Base-by-base conservation (phyloP, 1,140 invertebrate genomes). In the Leptinotarsa lineolata region DNA sequence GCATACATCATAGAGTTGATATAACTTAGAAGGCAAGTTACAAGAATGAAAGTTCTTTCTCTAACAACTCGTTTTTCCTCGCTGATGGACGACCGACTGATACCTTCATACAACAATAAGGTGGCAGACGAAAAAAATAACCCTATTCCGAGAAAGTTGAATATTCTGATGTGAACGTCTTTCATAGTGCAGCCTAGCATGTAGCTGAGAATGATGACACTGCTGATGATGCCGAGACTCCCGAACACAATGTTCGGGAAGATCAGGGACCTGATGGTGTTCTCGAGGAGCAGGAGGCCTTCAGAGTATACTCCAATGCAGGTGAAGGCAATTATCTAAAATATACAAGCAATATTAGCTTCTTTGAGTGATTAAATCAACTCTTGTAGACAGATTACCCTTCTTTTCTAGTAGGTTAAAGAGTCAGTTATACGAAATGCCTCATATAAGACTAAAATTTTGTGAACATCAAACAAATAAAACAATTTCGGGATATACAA, bases 201-300 rank as follows among this genome's bases (percentile, higher is more conserved):
- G 22, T 76, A 78, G 74, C 78, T 75, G 11, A 79, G 48, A 22
- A 73, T 65, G 4, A 78, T 77, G n/a, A 79, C 75, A 45, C 71
- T 72, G 46, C 74, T 78, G n/a, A 78, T 79, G 46, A 79, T 79
- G n/a, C 76, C 76, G 60, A 75, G 75, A 61, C 71, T 70, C n/a
- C 75, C 67, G 54, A 77, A 78, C 8, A 78, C 78, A 16, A 79
- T 67, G 63, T 79, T 75, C 3, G 76, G 78, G 72, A 77, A 78
- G 20, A 78, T 68, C 46, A 72, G 21, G 13, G 74, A 59, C 15
- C 58, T 61, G 45, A 67, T 54, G 18, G 46, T 72, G 65, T 74
- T 6, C 65, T 70, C 15, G 54, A 67, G 16, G 24, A 64, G 44
- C 18, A 54, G 44, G 39, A 69, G 24, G 21, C 73, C 76, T 70